Percentiles rank a stretch among this genome's conserved stretches.
Conservation (phyloP, 2,797 vertebrate species). For the Sphenodon punctatus region DNA sequence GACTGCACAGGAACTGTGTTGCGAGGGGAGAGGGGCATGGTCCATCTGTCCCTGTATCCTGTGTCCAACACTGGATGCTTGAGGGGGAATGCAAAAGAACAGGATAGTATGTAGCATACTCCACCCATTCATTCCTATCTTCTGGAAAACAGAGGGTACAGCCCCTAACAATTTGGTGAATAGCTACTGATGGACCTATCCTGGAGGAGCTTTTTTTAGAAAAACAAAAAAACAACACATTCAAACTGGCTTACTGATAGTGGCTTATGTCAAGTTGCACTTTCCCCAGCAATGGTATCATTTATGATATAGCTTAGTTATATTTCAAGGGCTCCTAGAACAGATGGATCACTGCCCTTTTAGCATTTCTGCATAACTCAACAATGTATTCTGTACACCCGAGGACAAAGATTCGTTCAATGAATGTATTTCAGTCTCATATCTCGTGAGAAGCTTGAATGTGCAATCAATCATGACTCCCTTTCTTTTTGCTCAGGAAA, state of each 20-base stretch:
- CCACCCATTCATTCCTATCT: no score
- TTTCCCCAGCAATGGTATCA: background rate
- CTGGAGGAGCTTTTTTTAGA: no score
- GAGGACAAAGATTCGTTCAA: background rate
- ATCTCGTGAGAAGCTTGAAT: background rate
- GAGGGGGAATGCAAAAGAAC: no score
- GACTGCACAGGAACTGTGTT: no score
- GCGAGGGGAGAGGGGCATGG: no score
- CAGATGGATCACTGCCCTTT: background rate
- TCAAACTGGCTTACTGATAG: background rate
- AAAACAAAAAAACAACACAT: no score
- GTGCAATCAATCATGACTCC: background rate
- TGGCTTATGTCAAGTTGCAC: background rate
- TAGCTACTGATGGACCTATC: no score
- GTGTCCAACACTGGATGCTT: no score
- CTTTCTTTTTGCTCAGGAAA: background rate
- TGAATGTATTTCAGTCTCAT: background rate
- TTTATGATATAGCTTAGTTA: background rate
- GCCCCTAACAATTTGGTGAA: no score
- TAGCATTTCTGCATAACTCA: background rate
- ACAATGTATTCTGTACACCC: background rate
- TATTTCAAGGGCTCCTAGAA: background rate
- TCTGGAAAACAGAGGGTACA: no score
- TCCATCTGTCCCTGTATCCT: no score
- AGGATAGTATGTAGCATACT: no score